A percentile compares a stretch with the other conserved stretches of the same genome.
Evolutionary conservation across 2,797 vertebrate genomes (phyloP).

Genomic region (Phataginus tetradactyla): DNA sequence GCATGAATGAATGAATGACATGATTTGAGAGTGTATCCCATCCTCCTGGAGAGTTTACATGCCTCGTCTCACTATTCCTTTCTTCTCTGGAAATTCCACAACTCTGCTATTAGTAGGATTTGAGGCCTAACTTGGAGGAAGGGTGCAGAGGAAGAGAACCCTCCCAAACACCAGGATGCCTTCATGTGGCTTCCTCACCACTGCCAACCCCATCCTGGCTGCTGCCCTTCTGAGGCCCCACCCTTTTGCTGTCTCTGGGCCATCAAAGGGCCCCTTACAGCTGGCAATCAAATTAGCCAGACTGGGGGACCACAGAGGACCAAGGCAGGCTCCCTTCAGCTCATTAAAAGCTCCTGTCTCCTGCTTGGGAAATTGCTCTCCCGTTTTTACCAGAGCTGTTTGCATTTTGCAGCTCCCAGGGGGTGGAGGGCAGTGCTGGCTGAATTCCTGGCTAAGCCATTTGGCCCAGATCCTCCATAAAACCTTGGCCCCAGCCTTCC

Average conservation of each 20-base stretch:
- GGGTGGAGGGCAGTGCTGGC: conserved; percentile 35
- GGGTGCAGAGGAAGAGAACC: neutral
- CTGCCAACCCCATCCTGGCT: neutral
- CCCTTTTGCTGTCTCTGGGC: neutral
- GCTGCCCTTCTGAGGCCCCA: neutral
- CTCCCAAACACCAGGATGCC: neutral
- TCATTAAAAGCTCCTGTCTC: conserved; percentile 68
- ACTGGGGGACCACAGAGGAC: neutral
- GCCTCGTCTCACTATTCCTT: neutral
- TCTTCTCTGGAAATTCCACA: neutral
- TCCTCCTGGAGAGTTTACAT: neutral
- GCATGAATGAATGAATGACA: neutral
- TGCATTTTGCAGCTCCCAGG: conserved; percentile 67
- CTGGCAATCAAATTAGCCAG: conserved; percentile 48
- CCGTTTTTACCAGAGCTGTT: conserved; percentile 62
- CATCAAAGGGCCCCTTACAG: neutral
- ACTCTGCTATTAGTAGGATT: neutral
- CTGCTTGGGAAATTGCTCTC: conserved; percentile 76
- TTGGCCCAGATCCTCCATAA: conserved; percentile 75
- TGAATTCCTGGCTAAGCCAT: conserved; percentile 68
- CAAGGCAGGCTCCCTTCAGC: conserved; percentile 2
- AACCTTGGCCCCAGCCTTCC: conserved; percentile 66
- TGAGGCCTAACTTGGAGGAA: neutral
- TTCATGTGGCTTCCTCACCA: neutral
- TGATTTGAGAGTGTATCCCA: neutral